phyloP scores from a whole-genome alignment of 2,888 invertebrate genomes.

The Limnephilus auricula region DNA sequence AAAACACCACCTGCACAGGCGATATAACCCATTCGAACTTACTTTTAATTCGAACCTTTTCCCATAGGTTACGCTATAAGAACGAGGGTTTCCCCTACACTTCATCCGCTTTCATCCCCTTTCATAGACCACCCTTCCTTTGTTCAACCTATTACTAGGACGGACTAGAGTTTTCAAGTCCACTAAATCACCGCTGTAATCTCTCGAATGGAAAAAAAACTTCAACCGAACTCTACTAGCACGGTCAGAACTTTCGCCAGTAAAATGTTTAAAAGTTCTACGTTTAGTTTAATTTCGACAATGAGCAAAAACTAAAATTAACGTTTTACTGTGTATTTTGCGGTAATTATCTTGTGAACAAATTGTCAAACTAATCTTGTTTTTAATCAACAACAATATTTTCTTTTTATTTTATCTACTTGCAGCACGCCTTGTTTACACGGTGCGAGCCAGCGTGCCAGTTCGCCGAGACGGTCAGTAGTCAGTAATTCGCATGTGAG shows the following conservation, averaged over 20 bases:
- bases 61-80: background rate
- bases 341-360: too few species aligned
- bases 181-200: constrained; percentile 50
- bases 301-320: background rate
- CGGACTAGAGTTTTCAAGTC: constrained; percentile 40
- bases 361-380: too few species aligned
- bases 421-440: too few species aligned
- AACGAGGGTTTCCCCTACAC: background rate
- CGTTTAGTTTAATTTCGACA: constrained; percentile 21
- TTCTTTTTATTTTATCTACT: too few species aligned
- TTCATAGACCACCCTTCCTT: background rate
- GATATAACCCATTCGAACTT: background rate
- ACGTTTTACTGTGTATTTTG: background rate
- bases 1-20: background rate
- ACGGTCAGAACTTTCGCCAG: background rate
- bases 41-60: background rate
- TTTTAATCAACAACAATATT: too few species aligned
- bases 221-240: background rate
- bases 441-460: too few species aligned
- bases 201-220: constrained; percentile 2
- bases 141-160: constrained; percentile 4
- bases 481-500: too few species aligned
- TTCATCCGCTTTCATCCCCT: background rate
- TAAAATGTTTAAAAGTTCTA: background rate
- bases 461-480: too few species aligned